Base-by-base conservation (phyloP, 2,797 vertebrate genomes). In the Linurgus olivaceus region DNA sequence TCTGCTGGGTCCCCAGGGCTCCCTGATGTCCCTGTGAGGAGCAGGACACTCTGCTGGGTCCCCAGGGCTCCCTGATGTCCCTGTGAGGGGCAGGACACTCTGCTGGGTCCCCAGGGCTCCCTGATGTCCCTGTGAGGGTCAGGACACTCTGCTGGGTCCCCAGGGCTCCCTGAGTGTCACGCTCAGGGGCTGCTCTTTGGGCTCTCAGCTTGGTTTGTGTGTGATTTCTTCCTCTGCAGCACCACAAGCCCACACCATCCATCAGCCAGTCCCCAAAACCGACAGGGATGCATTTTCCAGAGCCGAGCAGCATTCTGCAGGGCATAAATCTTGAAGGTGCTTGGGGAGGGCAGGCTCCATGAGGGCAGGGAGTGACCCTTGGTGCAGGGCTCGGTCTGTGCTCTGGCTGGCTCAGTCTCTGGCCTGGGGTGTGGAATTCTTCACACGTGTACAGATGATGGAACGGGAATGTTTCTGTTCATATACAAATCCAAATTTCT, bases 401-500 rank as follows among this genome's bases (percentile, higher is more conserved):
- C 3, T 31, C 50, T 2, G 13, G 8, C n/a, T 38, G 58, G 4
- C 48, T 92, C 54, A 3, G 25, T 7, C 31, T 44, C 38, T 17
- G 35, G 70, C 62, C 40, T 52, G 51, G n/a, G 13, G 62, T 61
- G 29, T 25, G n/a, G 58, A 68, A 88, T 82, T 90, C 82, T 76
- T 80, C 0, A 26, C 82, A 75, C 40, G 21, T 68, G 62, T 55
- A 31, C 79, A 55, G 14, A 38, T 65, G 85, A 86, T 42, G 62
- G 70, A 55, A 73, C 2, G 10, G 51, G 51, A 65, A 90, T 45
- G 66, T 52, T 96, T 82, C 89, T 88, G 52, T 90, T 95, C 88
- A 65, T 83, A 90, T 88, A 44, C 90, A 84, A 93, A 90, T 67
- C 90, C 85, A 95, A 95, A 95, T 94, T 93, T 91, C 89, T 90